A percentile compares a stretch with the other conserved stretches of the same genome.
These are phyloP conservation scores for Phenganax subtilis DNA, from an alignment of 92 coral and sea anemone species.

Conservation along the genomic window DNA sequence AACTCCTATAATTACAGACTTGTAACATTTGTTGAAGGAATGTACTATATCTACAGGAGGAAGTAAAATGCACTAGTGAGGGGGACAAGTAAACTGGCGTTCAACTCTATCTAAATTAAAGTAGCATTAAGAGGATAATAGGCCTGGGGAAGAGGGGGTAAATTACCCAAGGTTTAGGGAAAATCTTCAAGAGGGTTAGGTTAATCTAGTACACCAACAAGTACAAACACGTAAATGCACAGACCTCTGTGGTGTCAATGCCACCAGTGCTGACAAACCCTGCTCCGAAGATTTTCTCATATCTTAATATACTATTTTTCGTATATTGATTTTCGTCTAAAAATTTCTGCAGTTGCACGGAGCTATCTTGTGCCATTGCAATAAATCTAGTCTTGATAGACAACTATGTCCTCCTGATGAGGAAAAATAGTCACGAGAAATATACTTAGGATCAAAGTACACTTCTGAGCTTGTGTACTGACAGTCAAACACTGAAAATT, in stretches of 20 bases:
- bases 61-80: background rate
- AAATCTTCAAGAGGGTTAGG: too few species aligned
- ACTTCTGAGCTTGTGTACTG: too few species aligned
- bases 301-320: constrained; percentile 64
- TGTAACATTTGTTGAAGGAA: background rate
- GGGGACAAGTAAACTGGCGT: too few species aligned
- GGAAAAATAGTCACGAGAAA: background rate
- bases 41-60: background rate
- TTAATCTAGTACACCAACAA: background rate
- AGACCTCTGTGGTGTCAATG: constrained; percentile 81
- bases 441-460: background rate
- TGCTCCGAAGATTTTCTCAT: constrained; percentile 85
- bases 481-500: too few species aligned
- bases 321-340: constrained; percentile 89
- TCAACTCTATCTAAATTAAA: too few species aligned
- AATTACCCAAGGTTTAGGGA: too few species aligned
- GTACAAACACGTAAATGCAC: background rate
- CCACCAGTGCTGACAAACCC: constrained; percentile 98
- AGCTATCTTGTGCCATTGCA: constrained; percentile 23
- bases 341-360: constrained; percentile 65
- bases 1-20: constrained; percentile 60
- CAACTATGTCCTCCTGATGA: background rate
- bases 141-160: too few species aligned
- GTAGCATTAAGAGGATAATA: too few species aligned
- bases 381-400: background rate